Percentiles rank a stretch among this genome's conserved stretches.
phyloP scores from a whole-genome alignment of 2,797 vertebrate species.

The Gymnothorax javanicus region DNA sequence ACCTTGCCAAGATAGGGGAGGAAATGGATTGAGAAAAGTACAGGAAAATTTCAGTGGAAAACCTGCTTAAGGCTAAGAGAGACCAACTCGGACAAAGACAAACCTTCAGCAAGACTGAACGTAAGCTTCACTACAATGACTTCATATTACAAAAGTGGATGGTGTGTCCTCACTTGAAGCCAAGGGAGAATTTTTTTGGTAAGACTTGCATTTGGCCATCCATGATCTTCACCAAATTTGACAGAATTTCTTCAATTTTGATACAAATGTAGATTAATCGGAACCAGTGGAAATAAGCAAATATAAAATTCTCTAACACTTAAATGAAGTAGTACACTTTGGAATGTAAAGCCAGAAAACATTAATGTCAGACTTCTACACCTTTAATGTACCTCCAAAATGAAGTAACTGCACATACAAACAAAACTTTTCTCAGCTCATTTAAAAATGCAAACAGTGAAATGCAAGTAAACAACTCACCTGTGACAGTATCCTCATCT shows the following conservation, averaged over 20 bases:
- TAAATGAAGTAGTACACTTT: no score
- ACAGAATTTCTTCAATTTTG: background rate
- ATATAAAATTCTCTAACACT: background rate
- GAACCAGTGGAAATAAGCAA: background rate
- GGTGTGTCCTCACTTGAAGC: no score
- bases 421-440: background rate
- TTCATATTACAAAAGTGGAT: no score
- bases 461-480: slow-evolving; percentile 57
- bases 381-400: no score
- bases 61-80: background rate
- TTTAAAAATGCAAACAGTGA: background rate
- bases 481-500: slow-evolving; percentile 37
- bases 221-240: background rate
- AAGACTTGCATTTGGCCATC: background rate
- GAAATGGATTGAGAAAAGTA: background rate
- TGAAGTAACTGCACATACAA: no score
- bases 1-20: background rate
- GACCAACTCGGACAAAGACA: background rate
- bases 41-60: background rate
- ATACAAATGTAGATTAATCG: background rate
- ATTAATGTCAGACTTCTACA: no score
- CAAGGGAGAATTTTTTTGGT: background rate
- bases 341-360: no score
- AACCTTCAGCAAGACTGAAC: background rate
- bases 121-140: background rate